Base-by-base conservation (phyloP, 2,888 invertebrate genomes). In the Mystacides longicornis region DNA sequence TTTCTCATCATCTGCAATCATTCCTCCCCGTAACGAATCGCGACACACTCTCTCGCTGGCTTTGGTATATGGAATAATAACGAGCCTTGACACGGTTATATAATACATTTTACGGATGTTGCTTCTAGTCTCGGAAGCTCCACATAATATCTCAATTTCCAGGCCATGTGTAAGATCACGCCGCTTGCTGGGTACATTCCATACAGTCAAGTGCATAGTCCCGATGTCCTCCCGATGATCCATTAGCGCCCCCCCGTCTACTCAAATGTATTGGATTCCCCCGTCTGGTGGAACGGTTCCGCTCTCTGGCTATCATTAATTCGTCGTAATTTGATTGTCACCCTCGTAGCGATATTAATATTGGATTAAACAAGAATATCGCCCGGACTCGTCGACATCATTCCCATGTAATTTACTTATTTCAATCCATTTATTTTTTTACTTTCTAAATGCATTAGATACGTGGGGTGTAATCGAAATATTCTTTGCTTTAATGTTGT, bases 301-400 rank as follows among this genome's bases (percentile, higher is more conserved):
- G 48, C 23, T 37, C 19, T 42, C 23, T 20, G 46, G 55, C 45
- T 22, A 42, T 52, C 55, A 57, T 60, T 57, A 60, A 57, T 60
- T 52, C 57, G 31, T 46, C 22, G 52, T 60, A 60, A 60, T 60
- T 60, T 52, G 60, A 60, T 60, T 58, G 58, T 58, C 56, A 54
- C 60, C 58, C 60, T 54, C 22, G 49, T 20, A n/a, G n/a, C n/a
- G n/a, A n/a, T n/a, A n/a, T n/a, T n/a, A 37, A 37, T 37, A 37
- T 37, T 37, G 37, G 21, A 47, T 20, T 47, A 47, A 47, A 14
- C 19, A 22, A n/a, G 47, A 47, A 22, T 47, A 47, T 47, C 9
- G 47, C 19, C 23, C 21, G 11, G 23, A 20, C 47, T 19, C 23
- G 19, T 20, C 21, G 14, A 37, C 37, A 37, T 37, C 16, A 37